phyloP scores from a whole-genome alignment of 2,888 invertebrate genomes.

The Thera britannica region DNA sequence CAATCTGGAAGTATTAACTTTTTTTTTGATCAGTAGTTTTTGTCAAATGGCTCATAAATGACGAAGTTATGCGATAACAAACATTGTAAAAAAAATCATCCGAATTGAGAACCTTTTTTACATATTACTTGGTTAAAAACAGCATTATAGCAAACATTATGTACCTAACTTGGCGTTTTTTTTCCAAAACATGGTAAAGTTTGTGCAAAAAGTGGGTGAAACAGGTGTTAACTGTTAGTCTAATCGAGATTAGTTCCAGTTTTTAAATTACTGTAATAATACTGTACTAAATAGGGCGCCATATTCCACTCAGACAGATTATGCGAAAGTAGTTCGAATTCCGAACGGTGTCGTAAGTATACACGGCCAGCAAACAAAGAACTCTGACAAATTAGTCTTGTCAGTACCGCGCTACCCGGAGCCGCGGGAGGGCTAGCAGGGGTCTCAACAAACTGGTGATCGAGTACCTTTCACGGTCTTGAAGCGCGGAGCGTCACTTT shows the following conservation, averaged over 20 bases:
- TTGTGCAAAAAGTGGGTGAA: neutral
- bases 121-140: too few species aligned
- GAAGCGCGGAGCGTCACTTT: constrained; percentile 57
- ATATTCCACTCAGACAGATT: constrained; percentile 73
- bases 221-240: neutral
- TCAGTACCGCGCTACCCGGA: constrained; percentile 40
- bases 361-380: constrained; percentile 60
- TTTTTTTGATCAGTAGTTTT: too few species aligned
- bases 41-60: too few species aligned
- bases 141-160: too few species aligned
- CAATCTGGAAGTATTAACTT: too few species aligned
- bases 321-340: constrained; percentile 84
- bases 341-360: constrained; percentile 80
- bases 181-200: neutral
- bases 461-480: constrained; percentile 82
- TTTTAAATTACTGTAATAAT: neutral
- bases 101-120: too few species aligned
- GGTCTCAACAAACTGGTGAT: constrained; percentile 64
- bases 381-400: constrained; percentile 61
- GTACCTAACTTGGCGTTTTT: too few species aligned
- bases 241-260: neutral
- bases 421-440: constrained; percentile 53
- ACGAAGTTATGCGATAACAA: too few species aligned
- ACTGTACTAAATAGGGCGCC: constrained; percentile 65
- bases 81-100: too few species aligned